phyloP scores from a whole-genome alignment of 1,140 invertebrate species.

The Drosophila miranda region DNA sequence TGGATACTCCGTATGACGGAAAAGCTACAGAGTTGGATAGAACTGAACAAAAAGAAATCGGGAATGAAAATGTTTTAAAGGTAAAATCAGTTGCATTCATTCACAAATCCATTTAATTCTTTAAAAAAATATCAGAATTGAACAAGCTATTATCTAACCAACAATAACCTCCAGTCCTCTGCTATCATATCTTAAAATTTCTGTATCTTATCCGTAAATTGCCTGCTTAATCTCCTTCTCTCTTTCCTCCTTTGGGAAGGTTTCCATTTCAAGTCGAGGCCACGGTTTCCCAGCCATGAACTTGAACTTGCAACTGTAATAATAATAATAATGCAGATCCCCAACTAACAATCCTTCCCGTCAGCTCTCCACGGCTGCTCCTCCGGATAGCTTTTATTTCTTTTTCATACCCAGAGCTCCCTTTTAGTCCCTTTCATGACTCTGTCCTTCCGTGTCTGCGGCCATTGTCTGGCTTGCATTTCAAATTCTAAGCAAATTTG shows the following conservation, averaged over 20 bases:
- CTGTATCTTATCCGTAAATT: background rate
- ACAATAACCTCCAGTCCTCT: background rate
- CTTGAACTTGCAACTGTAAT: slow-evolving; percentile 75
- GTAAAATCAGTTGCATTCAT: background rate
- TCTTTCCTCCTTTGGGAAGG: background rate
- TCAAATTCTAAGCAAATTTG: slow-evolving; percentile 80
- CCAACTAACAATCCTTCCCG: slow-evolving; percentile 44
- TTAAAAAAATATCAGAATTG: background rate
- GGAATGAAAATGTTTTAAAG: background rate
- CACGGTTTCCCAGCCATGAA: slow-evolving; percentile 50
- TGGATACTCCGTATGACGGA: no score
- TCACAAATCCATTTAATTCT: no score
- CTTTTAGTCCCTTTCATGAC: background rate
- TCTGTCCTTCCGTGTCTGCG: slow-evolving; percentile 36
- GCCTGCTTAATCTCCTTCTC: background rate
- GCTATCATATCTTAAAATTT: slow-evolving; percentile 10
- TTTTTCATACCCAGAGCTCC: slow-evolving; percentile 34
- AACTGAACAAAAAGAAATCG: no score
- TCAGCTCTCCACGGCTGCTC: slow-evolving; percentile 10
- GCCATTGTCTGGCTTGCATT: slow-evolving; percentile 70
- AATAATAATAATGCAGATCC: slow-evolving; percentile 46
- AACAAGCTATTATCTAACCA: background rate
- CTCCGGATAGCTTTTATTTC: slow-evolving; percentile 42
- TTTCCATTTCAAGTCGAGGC: slow-evolving; percentile 54
- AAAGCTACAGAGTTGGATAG: no score